Conservation (phyloP, 2,797 vertebrate genomes). For the Apodemus agrarius region DNA sequence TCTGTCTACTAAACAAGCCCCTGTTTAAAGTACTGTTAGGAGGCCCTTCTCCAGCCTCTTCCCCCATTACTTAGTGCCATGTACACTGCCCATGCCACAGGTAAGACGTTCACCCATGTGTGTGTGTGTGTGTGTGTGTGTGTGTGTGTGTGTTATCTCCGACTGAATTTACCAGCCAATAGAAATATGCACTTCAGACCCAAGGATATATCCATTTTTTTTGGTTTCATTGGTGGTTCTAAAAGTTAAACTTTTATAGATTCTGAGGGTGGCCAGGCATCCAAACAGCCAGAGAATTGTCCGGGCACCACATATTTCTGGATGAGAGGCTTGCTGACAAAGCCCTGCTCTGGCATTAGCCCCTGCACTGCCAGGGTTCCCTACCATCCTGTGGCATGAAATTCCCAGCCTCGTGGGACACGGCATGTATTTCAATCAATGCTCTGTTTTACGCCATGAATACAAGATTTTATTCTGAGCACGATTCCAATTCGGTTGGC, state of each 20-base stretch:
- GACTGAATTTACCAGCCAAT: background rate
- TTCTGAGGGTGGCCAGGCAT: background rate
- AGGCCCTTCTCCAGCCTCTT: background rate
- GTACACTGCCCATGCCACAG: background rate
- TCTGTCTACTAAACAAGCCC: background rate
- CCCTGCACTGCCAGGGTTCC: slow-evolving; percentile 11
- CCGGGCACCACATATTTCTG: background rate
- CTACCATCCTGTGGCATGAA: slow-evolving; percentile 9
- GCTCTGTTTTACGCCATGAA: slow-evolving; percentile 74
- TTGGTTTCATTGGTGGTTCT: background rate
- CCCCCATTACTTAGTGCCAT: background rate
- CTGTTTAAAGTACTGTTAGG: background rate
- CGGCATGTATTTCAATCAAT: slow-evolving; percentile 66
- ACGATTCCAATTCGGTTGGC: slow-evolving; percentile 66
- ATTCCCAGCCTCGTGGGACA: slow-evolving; percentile 65
- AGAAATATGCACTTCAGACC: background rate
- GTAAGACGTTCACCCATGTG: background rate
- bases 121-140: too few relatives aligned
- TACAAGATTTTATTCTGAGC: slow-evolving; percentile 72
- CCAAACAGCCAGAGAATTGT: background rate
- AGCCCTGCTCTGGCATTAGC: background rate
- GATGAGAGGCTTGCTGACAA: background rate
- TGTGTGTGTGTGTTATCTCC: background rate
- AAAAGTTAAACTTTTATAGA: slow-evolving; percentile 9
- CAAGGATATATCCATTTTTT: background rate